Evolutionary conservation across 2,113 vertebrate genomes (phyloP).

Genomic region (Lanius collurio): DNA sequence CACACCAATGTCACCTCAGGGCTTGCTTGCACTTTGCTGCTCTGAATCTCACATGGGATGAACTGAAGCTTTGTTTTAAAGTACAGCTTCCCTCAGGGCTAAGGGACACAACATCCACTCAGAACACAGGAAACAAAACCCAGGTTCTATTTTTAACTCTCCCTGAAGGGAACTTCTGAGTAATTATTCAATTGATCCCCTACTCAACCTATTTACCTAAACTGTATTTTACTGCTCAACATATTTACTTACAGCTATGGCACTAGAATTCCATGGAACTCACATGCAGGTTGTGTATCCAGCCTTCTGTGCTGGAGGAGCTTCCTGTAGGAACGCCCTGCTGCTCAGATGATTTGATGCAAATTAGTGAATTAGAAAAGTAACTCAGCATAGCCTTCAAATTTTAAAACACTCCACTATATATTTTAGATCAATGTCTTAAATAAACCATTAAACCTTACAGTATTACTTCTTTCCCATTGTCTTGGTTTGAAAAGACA

Average conservation of each 20-base stretch:
- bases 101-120: background rate
- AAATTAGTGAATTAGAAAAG: background rate
- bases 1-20: background rate
- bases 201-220: background rate
- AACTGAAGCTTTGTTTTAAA: background rate
- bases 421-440: rapidly evolving
- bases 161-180: background rate
- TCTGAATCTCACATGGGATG: background rate
- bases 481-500: no score
- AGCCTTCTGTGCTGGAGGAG: background rate
- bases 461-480: rapidly evolving
- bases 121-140: rapidly evolving
- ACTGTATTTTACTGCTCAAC: background rate
- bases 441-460: background rate
- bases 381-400: background rate
- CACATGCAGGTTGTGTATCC: background rate
- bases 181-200: background rate
- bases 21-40: background rate
- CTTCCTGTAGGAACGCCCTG: background rate
- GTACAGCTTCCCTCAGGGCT: background rate
- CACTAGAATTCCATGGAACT: background rate
- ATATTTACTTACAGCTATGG: background rate
- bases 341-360: background rate
- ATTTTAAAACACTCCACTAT: background rate
- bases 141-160: background rate